Evolutionary conservation across 2,113 vertebrate species (phyloP).

Genomic region (Trachemys scripta): DNA sequence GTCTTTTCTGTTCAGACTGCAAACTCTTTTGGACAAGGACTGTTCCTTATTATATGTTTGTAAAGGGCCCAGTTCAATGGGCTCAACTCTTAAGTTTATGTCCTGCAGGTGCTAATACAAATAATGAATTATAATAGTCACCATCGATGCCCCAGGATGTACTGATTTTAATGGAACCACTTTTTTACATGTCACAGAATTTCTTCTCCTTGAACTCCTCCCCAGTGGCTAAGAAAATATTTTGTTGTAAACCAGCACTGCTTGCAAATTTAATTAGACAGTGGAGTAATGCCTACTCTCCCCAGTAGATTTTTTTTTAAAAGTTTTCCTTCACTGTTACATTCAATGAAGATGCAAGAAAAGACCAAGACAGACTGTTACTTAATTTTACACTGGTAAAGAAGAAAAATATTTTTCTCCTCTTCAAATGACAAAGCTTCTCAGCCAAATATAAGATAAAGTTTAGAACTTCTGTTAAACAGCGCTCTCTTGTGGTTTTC

Average conservation of each 20-base stretch:
- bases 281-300: not conserved
- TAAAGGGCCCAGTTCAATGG: not conserved
- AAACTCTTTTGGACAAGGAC: not conserved
- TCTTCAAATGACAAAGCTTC: slow-evolving; percentile 38
- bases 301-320: not conserved
- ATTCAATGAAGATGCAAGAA: slow-evolving; percentile 18
- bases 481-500: slow-evolving; percentile 83
- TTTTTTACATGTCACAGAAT: not conserved
- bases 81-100: not conserved
- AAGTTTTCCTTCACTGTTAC: not conserved
- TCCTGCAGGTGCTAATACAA: not conserved
- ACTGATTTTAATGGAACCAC: not conserved
- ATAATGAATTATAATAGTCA: not conserved
- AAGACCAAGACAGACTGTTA: not conserved
- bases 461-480: slow-evolving; percentile 77
- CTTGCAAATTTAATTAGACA: not conserved
- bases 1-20: not conserved
- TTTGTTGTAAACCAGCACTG: not conserved
- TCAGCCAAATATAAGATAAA: slow-evolving; percentile 40
- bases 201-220: not conserved
- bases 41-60: not conserved
- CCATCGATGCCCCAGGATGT: not conserved
- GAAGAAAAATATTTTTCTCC: slow-evolving; percentile 26
- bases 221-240: not conserved
- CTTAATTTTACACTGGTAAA: not conserved